These are phyloP conservation scores for Coreius guichenoti DNA, from an alignment of 2,797 vertebrate genomes.

Conservation along the genomic window DNA sequence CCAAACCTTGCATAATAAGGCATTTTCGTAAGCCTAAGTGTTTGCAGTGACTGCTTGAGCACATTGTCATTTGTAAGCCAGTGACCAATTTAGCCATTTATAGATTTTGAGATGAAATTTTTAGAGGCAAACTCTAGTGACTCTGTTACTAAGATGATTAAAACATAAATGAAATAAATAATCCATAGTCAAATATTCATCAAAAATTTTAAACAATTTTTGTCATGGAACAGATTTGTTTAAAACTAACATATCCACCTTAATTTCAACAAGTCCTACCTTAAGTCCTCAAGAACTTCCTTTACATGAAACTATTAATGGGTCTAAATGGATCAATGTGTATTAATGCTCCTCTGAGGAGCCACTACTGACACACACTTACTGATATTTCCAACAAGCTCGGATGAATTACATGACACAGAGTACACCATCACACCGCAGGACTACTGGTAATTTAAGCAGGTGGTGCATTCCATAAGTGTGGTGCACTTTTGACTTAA, in stretches of 20 bases:
- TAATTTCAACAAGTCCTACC: background rate
- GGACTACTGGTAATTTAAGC: background rate
- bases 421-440: background rate
- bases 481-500: too few relatives aligned
- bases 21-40: background rate
- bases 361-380: background rate
- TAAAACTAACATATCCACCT: background rate
- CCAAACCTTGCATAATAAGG: background rate
- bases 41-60: background rate
- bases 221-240: background rate
- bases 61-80: background rate
- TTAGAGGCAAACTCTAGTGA: background rate
- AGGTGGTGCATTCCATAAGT: background rate
- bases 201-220: background rate
- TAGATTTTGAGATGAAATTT: background rate
- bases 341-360: conserved; percentile 2
- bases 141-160: background rate
- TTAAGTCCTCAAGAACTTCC: background rate
- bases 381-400: background rate
- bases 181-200: background rate
- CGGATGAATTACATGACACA: background rate
- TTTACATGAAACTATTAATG: background rate
- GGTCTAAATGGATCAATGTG: background rate
- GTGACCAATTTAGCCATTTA: background rate
- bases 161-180: background rate